Evolutionary conservation across 2,888 invertebrate genomes (phyloP), one percentile per base, ranked within the genome.

Genomic region (Liopterus haemorrhoidalis): DNA sequence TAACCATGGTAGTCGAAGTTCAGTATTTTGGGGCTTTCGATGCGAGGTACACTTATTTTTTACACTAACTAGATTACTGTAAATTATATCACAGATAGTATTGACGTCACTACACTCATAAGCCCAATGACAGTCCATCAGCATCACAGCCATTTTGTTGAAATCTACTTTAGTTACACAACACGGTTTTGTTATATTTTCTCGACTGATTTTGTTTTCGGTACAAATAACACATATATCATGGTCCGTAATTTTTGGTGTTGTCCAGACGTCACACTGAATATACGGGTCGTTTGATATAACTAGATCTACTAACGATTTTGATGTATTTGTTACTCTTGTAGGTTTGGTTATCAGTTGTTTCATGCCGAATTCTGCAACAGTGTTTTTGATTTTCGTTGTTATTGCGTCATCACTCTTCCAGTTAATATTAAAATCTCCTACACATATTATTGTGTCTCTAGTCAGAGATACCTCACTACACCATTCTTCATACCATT

Each of bases 361-460:
- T 25, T 25, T 25, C 25, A 25, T 25, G n/a, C 25, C 25, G n/a
- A n/a, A 25, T 12, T 25, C 12, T 11, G n/a, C 12, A 11, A 25
- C 25, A 11, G 12, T 3, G n/a, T 25, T 12, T 12, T 25, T 25
- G 3, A 25, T n/a, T 25, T 25, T 25, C 2, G 12, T 5, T 12
- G 25, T 25, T 11, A 11, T 11, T 4, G 12, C n/a, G 12, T 25
- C 12, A 12, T 25, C 12, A 25, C 12, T 25, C 3, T 25, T 25
- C 25, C 25, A 25, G 25, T 25, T 25, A 25, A 25, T 25, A 12
- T 25, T 25, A 12, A 25, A 25, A 25, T 25, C 25, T n/a, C 25
- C 25, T 12, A 25, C 12, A 11, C 12, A 12, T 25, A 25, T 25
- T 25, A 25, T 11, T 3, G 12, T 25, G 12, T 25, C 25, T 25